Evolutionary conservation across 1,140 invertebrate species (phyloP).

Genomic region (Drosophila sp.): DNA sequence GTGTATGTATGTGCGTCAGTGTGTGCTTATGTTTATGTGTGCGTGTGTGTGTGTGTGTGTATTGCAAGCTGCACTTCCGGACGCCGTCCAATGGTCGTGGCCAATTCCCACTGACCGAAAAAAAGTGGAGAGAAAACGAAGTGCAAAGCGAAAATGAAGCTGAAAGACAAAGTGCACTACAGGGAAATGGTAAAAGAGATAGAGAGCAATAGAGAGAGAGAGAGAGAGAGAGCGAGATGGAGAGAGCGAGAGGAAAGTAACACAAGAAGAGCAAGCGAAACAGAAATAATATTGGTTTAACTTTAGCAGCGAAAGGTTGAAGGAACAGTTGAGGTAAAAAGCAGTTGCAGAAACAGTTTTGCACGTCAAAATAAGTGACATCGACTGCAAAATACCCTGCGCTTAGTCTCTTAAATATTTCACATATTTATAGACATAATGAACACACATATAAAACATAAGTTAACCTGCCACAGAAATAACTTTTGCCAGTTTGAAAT

Average conservation of each 20-base stretch:
- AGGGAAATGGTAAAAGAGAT: slow-evolving; percentile 1
- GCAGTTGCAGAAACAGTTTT: not conserved
- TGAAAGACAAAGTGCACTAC: slow-evolving; percentile 65
- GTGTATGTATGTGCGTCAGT: not conserved
- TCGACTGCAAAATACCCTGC: no score
- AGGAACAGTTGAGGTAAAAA: not conserved
- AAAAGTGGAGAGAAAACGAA: slow-evolving; percentile 58
- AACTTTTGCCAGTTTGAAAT: no score
- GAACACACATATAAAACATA: no score
- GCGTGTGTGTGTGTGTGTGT: slow-evolving; percentile 2
- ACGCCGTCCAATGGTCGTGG: slow-evolving; percentile 48
- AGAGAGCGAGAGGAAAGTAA: not conserved
- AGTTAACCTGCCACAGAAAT: no score
- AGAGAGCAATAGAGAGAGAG: not conserved
- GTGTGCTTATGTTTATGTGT: no score
- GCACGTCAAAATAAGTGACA: not conserved
- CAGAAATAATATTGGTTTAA: slow-evolving; percentile 73
- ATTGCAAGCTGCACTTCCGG: slow-evolving; percentile 45
- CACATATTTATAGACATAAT: no score
- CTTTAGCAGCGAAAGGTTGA: slow-evolving; percentile 51
- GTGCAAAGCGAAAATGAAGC: slow-evolving; percentile 35
- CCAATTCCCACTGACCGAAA: slow-evolving; percentile 80
- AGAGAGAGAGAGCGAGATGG: not conserved
- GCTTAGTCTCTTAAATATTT: no score
- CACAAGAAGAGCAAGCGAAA: slow-evolving; percentile 3